A percentile compares a stretch with the other conserved stretches of the same genome.
Conservation (phyloP, 2,113 vertebrate species). For the Microcebus tavaratra region DNA sequence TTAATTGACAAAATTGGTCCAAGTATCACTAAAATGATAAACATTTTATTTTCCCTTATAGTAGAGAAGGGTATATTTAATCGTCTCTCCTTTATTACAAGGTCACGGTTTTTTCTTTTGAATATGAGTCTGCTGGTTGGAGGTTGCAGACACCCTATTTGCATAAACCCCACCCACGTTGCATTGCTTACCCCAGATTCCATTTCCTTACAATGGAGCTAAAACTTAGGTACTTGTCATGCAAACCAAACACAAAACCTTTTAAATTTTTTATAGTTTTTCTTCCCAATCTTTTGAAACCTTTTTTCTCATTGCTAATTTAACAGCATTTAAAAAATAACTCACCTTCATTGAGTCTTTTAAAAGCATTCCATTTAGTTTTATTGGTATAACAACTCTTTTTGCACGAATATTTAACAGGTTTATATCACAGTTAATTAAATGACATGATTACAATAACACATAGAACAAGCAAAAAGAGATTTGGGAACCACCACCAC, state of each 20-base stretch:
- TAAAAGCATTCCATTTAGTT: background rate
- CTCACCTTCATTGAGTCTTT: background rate
- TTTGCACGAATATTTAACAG: background rate
- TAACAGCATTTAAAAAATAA: background rate
- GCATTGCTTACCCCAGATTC: background rate
- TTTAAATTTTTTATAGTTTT: background rate
- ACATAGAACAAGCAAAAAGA: background rate
- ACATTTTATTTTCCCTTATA: background rate
- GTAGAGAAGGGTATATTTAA: background rate
- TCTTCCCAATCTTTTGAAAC: background rate
- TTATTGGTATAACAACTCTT: background rate
- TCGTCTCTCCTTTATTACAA: constrained; percentile 17
- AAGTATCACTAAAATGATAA: constrained; percentile 8
- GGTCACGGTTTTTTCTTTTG: background rate
- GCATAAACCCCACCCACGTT: background rate
- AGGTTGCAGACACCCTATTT: background rate
- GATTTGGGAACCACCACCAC: background rate
- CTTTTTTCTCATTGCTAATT: background rate
- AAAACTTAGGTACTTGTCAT: background rate
- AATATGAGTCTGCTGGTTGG: background rate
- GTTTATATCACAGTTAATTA: constrained; percentile 25
- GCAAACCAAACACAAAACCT: background rate
- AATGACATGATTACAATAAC: background rate
- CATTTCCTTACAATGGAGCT: background rate
- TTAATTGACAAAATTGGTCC: background rate